Evolutionary conservation across 2,888 invertebrate species (phyloP), one percentile per base, ranked within the genome.

Genomic region (Scelioninae gen. 1): DNA sequence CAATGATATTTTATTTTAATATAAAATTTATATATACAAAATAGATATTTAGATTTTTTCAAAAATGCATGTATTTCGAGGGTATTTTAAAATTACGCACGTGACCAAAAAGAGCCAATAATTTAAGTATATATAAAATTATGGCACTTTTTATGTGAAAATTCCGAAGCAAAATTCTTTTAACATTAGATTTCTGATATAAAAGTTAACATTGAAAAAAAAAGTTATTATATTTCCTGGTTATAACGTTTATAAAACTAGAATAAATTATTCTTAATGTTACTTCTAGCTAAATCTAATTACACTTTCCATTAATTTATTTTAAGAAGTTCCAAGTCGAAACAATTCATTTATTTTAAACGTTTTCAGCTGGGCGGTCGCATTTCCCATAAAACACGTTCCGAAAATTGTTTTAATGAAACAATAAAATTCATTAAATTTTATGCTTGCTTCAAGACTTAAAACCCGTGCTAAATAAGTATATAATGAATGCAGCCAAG

Each of bases 341-440:
- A 62, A 62, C 62, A 53, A 53, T 62, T 60, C 15, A 45, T 72
- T 72, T 62, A 53, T 62, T 72, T 58, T 38, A 69, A 56, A 31
- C 40, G 23, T 15, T 51, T 63, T 65, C 29, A 65, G 40, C 63
- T 65, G 10, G 32, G 0, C 34, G 32, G 15, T 43, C 53, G n/a
- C 13, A 40, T 40, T 66, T 66, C 53, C 10, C 66, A 49, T 49
- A 29, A 49, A 49, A 49, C 47, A 63, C 49, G 63, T 47, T 63
- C 45, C 63, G 47, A 43, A 47, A 15, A 32, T 23, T 32, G 29
- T 29, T 63, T 47, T 7, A 63, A 49, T 47, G 63, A 63, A 32
- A 34, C 63, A 32, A 47, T 49, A 63, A 63, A 47, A 63, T 63
- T 47, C 31, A 49, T 63, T 63, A 49, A n/a, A n/a, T 23, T 23